Evolutionary conservation across 2,113 vertebrate genomes (phyloP).

Genomic region (Antennarius striatus): DNA sequence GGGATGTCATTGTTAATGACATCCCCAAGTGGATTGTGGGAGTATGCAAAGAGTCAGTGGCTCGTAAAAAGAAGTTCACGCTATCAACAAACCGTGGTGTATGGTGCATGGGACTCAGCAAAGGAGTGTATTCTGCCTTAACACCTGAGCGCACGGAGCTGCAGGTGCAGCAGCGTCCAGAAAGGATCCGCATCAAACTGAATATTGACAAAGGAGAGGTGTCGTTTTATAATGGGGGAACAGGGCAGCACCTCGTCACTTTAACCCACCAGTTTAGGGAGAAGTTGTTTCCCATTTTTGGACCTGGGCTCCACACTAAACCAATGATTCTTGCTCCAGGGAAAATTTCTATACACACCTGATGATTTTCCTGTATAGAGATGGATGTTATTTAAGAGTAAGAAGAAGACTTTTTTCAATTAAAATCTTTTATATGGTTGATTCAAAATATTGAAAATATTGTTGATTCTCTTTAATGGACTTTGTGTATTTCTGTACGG

Average conservation of each 20-base stretch:
- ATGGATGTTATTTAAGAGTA: background rate
- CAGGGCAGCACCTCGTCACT: slow-evolving; percentile 64
- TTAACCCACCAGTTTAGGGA: slow-evolving; percentile 73
- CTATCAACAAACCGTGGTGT: slow-evolving; percentile 73
- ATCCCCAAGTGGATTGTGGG: slow-evolving; percentile 79
- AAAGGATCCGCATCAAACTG: slow-evolving; percentile 69
- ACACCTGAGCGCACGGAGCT: slow-evolving; percentile 60
- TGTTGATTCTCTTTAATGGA: no score
- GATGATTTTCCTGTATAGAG: slow-evolving; percentile 22
- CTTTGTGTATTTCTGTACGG: no score
- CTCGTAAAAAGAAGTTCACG: slow-evolving; percentile 78
- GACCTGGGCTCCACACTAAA: slow-evolving; percentile 74
- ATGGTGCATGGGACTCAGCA: slow-evolving; percentile 77
- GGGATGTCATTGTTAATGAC: slow-evolving; percentile 77
- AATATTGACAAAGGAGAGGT: slow-evolving; percentile 73
- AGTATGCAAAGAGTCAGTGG: slow-evolving; percentile 72
- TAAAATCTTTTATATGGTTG: background rate
- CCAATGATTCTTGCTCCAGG: slow-evolving; percentile 64
- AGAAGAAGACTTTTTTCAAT: background rate
- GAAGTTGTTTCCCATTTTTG: slow-evolving; percentile 79
- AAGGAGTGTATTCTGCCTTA: slow-evolving; percentile 67
- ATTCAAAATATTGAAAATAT: no score
- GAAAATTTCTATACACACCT: slow-evolving; percentile 71
- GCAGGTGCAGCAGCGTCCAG: slow-evolving; percentile 52
- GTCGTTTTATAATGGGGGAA: slow-evolving; percentile 72